phyloP scores from a whole-genome alignment of 2,113 vertebrate genomes.

The Okapia johnstoni region DNA sequence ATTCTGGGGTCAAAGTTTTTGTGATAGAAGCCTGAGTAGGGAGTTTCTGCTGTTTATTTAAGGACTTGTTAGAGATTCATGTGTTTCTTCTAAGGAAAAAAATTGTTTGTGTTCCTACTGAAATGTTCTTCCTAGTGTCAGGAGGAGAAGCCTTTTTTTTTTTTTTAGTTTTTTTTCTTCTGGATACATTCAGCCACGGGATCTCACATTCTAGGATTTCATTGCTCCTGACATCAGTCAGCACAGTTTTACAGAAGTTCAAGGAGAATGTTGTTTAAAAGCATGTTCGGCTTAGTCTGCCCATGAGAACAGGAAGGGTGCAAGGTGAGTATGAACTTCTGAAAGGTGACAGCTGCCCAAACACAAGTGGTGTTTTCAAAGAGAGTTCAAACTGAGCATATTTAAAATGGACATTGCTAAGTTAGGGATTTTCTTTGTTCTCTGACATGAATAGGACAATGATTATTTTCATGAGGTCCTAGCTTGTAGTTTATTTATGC shows the following conservation, averaged over 20 bases:
- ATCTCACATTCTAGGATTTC: not conserved
- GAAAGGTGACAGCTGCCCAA: slow-evolving; percentile 31
- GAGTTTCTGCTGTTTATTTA: not conserved
- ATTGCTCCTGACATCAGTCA: not conserved
- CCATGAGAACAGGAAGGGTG: not conserved
- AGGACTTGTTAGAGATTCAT: not conserved
- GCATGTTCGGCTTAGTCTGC: not conserved
- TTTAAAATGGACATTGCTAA: not conserved
- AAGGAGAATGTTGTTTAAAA: not conserved
- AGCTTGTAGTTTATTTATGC: not conserved
- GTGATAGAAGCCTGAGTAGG: not conserved
- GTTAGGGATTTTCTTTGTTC: not conserved
- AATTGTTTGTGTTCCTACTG: not conserved
- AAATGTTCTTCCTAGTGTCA: not conserved
- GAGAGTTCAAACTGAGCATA: not conserved
- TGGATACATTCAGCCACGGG: not conserved
- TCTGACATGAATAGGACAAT: not conserved
- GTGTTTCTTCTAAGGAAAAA: not conserved
- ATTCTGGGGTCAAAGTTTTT: not conserved
- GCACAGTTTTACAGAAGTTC: not conserved
- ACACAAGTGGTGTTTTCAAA: slow-evolving; percentile 25
- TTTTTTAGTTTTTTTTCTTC: not conserved
- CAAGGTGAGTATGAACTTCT: not conserved
- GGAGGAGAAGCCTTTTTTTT: not conserved
- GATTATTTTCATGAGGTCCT: slow-evolving; percentile 19